These are phyloP conservation scores for Oscheius sp. DNA, from an alignment of 2,888 invertebrate species.

Conservation along the genomic window DNA sequence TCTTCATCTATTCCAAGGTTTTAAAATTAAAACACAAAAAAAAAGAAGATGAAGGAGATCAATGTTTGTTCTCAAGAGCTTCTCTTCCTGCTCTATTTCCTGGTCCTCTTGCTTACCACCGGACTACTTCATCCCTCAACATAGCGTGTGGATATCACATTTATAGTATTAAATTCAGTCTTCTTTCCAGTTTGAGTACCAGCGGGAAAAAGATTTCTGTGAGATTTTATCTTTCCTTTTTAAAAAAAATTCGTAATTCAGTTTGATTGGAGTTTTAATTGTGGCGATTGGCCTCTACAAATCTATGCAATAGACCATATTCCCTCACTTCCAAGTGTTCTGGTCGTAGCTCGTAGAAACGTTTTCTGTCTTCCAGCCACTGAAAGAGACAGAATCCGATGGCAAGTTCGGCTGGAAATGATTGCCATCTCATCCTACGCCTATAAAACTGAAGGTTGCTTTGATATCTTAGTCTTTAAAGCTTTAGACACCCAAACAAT, in stretches of 20 bases:
- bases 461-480: background rate
- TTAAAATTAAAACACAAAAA: background rate
- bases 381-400: slow-evolving; percentile 28
- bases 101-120: slow-evolving; percentile 44
- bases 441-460: slow-evolving; percentile 22
- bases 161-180: slow-evolving; percentile 41
- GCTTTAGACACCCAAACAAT: slow-evolving; percentile 21
- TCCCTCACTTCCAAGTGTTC: slow-evolving; percentile 25
- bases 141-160: slow-evolving; percentile 39
- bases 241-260: no score
- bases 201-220: slow-evolving; percentile 45
- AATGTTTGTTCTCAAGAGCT: slow-evolving; percentile 40
- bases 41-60: slow-evolving; percentile 36
- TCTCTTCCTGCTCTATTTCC: slow-evolving; percentile 46
- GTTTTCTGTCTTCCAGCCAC: slow-evolving; percentile 33
- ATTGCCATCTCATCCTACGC: slow-evolving; percentile 40
- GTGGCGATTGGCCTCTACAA: slow-evolving; percentile 46
- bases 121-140: slow-evolving; percentile 32
- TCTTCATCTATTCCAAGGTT: slow-evolving; percentile 39
- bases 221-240: background rate
- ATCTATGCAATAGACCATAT: slow-evolving; percentile 35
- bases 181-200: slow-evolving; percentile 34
- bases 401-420: slow-evolving; percentile 49
- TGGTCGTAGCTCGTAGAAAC: slow-evolving; percentile 48
- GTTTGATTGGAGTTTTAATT: slow-evolving; percentile 50